Evolutionary conservation across 1,140 invertebrate genomes (phyloP).

Genomic region (Leptopilina boulardi): DNA sequence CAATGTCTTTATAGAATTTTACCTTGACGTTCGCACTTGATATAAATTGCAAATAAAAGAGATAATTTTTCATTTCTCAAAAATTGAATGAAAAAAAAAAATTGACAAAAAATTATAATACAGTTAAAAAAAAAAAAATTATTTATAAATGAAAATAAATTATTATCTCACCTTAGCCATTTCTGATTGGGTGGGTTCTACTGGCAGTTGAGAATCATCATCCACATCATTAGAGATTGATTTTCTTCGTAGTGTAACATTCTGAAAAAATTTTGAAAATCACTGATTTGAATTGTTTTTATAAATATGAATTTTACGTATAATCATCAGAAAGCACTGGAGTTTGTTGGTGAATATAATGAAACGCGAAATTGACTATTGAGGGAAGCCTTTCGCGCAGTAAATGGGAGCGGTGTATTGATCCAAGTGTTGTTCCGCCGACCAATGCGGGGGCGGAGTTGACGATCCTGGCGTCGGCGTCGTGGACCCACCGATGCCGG

Average conservation of each 20-base stretch:
- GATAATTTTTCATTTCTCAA: neutral
- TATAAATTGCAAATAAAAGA: neutral
- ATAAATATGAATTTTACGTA: neutral
- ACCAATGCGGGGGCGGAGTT: constrained; percentile 24
- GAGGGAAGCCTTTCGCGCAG: constrained; percentile 10
- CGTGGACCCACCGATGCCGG: constrained; percentile 1
- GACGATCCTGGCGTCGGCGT: constrained; percentile 15
- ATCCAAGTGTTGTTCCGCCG: constrained; percentile 16
- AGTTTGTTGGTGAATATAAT: neutral
- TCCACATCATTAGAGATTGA: neutral
- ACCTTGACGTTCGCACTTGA: neutral
- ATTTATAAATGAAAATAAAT: no score
- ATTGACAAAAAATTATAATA: neutral
- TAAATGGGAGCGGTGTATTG: constrained; percentile 25
- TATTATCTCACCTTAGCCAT: constrained; percentile 5
- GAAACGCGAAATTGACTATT: constrained; percentile 17
- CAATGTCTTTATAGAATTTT: neutral
- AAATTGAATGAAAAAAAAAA: neutral
- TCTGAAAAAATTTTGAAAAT: constrained; percentile 18
- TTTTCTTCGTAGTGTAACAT: constrained; percentile 14
- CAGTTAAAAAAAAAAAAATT: neutral
- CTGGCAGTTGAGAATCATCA: constrained; percentile 5
- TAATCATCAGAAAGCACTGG: neutral
- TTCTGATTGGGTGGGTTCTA: constrained; percentile 49
- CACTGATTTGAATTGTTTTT: neutral